These are phyloP conservation scores for Drosophila subsilvestris DNA, from an alignment of 2,888 invertebrate genomes.

Conservation along the genomic window DNA sequence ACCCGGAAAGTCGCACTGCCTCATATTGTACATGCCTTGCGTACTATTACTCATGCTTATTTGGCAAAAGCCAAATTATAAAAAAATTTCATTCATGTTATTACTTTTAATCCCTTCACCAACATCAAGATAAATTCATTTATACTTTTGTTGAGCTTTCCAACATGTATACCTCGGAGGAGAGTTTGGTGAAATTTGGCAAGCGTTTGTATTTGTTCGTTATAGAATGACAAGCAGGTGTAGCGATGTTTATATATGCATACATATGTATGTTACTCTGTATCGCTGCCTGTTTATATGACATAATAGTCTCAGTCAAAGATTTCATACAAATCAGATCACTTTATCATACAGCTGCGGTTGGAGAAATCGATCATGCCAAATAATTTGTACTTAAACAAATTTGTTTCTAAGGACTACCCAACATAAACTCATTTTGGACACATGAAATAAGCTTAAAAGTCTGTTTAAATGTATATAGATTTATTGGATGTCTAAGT, in stretches of 20 bases:
- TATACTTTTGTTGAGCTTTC: background rate
- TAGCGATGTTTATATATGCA: background rate
- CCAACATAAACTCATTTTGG: background rate
- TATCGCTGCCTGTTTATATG: no score
- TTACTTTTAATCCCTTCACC: background rate
- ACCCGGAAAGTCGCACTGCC: background rate
- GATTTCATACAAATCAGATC: no score
- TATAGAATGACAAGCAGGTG: background rate
- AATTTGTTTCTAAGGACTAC: no score
- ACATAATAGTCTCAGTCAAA: no score
- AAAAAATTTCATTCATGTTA: background rate
- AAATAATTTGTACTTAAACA: no score
- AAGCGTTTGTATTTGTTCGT: background rate
- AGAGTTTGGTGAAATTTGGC: background rate
- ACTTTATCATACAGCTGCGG: no score
- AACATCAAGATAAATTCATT: background rate
- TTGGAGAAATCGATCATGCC: no score
- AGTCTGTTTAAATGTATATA: background rate
- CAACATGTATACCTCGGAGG: background rate
- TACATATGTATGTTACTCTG: no score
- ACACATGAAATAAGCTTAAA: background rate
- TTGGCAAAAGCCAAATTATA: background rate
- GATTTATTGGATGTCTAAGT: background rate
- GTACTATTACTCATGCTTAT: background rate
- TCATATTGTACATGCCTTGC: background rate